These are phyloP conservation scores for Cylindroiulus punctatus DNA, from an alignment of 2,888 invertebrate genomes.

Conservation along the genomic window DNA sequence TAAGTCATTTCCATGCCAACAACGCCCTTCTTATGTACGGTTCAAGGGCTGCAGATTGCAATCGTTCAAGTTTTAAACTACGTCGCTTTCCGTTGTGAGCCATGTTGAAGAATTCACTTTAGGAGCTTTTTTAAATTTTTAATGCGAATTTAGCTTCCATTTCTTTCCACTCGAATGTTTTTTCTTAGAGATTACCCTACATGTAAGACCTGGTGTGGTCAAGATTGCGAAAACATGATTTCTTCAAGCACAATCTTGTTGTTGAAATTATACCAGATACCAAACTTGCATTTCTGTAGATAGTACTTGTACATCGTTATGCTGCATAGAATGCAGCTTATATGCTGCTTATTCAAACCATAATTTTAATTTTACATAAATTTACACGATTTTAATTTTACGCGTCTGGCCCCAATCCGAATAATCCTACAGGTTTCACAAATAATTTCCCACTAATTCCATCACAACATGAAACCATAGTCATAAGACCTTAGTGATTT, in stretches of 20 bases:
- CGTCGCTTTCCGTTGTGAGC: neutral
- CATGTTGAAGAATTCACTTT: neutral
- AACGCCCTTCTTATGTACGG: slow-evolving; percentile 14
- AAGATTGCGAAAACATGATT: neutral
- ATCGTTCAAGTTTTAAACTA: neutral
- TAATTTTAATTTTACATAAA: too few species aligned
- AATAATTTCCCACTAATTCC: too few species aligned
- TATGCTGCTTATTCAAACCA: too few species aligned
- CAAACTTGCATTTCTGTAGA: neutral
- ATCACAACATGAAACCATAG: too few species aligned
- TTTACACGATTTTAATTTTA: too few species aligned
- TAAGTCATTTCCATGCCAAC: slow-evolving; percentile 20
- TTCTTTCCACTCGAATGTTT: neutral
- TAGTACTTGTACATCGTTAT: neutral
- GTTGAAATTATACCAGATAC: neutral
- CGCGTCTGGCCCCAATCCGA: too few species aligned
- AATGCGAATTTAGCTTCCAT: neutral
- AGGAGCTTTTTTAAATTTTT: neutral
- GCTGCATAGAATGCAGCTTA: too few species aligned
- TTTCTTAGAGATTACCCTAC: neutral
- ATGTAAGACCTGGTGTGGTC: neutral
- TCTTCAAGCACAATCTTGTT: neutral
- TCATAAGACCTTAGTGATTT: too few species aligned
- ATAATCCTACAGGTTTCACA: too few species aligned
- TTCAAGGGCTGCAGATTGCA: neutral